Percentiles rank a stretch among this genome's conserved stretches.
These are phyloP conservation scores for Tenthredo scrophulariae DNA, from an alignment of 2,888 invertebrate genomes.

Conservation along the genomic window DNA sequence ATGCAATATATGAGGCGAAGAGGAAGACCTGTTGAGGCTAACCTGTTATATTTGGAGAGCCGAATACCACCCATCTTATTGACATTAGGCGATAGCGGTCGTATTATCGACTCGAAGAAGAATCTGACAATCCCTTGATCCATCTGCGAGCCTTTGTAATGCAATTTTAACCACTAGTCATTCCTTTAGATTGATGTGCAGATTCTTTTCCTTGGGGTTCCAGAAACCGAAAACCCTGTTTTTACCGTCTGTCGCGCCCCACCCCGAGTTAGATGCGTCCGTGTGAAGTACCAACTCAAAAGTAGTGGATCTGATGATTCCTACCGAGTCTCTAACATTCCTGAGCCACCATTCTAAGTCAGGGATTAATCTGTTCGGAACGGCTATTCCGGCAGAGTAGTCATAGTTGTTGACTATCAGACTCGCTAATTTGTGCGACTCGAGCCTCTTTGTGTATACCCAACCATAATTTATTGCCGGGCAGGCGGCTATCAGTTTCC, in stretches of 20 bases:
- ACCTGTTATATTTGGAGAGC: conserved; percentile 53
- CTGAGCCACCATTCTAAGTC: conserved; percentile 9
- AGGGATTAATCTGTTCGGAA: neutral
- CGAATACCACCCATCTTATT: conserved; percentile 62
- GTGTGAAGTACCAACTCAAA: neutral
- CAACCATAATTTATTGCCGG: conserved; percentile 6
- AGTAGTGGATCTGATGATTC: neutral
- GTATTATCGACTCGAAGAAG: conserved; percentile 59
- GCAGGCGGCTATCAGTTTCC: conserved; percentile 10
- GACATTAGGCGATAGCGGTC: conserved; percentile 58
- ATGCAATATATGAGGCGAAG: conserved; percentile 60
- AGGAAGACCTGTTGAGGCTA: conserved; percentile 60
- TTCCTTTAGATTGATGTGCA: conserved; percentile 53
- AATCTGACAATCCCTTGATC: conserved; percentile 47
- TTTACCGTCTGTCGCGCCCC: neutral
- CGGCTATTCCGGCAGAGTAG: neutral
- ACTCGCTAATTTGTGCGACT: neutral
- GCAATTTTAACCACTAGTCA: conserved; percentile 49
- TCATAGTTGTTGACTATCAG: neutral
- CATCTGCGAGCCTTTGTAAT: conserved; percentile 55
- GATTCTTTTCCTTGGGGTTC: neutral
- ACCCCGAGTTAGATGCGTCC: conserved; percentile 12
- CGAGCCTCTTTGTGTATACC: neutral
- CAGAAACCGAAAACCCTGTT: conserved; percentile 9
- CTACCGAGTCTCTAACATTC: neutral